A percentile compares a stretch with the other conserved stretches of the same genome.
These are phyloP conservation scores for Condylura cristata DNA, from an alignment of 2,113 vertebrate species.

Conservation along the genomic window DNA sequence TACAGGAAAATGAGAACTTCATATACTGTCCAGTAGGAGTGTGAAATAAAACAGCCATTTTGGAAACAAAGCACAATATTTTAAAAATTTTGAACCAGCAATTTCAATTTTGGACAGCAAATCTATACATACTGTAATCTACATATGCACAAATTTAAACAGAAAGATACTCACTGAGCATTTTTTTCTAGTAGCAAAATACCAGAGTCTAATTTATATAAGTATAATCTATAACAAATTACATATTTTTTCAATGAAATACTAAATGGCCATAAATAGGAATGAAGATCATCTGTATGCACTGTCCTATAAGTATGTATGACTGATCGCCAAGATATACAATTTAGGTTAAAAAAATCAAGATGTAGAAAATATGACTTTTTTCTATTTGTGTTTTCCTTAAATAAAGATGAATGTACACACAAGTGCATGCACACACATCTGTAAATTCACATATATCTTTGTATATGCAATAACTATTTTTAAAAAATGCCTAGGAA, in stretches of 20 bases:
- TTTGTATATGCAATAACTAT: slow-evolving; percentile 37
- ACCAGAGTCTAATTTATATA: slow-evolving; percentile 34
- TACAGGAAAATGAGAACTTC: neutral
- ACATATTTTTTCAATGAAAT: too few relatives aligned
- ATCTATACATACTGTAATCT: slow-evolving; percentile 20
- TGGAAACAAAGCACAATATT: neutral
- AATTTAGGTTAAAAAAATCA: slow-evolving; percentile 44
- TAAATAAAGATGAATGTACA: neutral
- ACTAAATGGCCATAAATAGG: too few relatives aligned
- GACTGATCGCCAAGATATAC: neutral
- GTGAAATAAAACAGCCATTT: neutral
- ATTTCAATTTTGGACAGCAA: slow-evolving; percentile 51
- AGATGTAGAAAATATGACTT: neutral
- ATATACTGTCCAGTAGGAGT: slow-evolving; percentile 5
- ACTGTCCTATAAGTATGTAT: too few relatives aligned
- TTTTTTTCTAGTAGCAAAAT: slow-evolving; percentile 1
- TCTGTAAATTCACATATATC: neutral
- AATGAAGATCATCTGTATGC: too few relatives aligned
- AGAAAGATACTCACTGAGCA: too few relatives aligned
- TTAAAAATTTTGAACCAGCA: neutral
- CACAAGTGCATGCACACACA: neutral
- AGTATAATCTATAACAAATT: too few relatives aligned
- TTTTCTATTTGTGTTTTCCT: neutral
- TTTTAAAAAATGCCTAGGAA: slow-evolving; percentile 54
- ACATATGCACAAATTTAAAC: slow-evolving; percentile 40